phyloP scores from a whole-genome alignment of 2,797 vertebrate species.

The Diceros bicornis region DNA sequence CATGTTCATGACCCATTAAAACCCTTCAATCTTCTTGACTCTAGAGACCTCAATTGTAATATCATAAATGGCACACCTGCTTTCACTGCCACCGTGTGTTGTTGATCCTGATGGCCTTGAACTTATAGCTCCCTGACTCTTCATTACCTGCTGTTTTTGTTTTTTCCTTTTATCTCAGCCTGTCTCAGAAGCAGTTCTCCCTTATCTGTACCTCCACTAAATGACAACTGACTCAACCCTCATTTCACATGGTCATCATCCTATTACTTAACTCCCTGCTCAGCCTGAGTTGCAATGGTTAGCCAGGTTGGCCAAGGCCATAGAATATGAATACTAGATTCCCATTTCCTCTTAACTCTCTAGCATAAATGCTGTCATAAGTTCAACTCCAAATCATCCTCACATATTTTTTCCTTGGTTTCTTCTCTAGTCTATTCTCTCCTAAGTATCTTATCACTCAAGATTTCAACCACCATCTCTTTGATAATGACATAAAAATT shows the following conservation, averaged over 20 bases:
- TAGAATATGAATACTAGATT: rapidly evolving
- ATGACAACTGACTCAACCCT: rapidly evolving
- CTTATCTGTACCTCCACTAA: neutral
- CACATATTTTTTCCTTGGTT: neutral
- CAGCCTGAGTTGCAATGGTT: too few species aligned
- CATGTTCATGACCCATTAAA: neutral
- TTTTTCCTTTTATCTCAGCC: neutral
- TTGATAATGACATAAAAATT: neutral
- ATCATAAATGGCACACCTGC: too few species aligned
- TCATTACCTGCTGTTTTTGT: neutral
- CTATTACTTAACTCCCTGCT: neutral
- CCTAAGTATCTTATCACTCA: neutral
- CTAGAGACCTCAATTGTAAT: neutral
- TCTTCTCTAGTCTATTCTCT: neutral
- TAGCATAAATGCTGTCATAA: rapidly evolving
- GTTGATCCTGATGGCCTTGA: neutral
- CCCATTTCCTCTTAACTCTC: rapidly evolving
- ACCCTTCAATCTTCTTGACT: neutral
- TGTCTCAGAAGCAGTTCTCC: neutral
- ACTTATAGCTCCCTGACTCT: neutral
- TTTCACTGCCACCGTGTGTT: neutral
- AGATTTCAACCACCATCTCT: neutral
- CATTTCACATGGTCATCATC: rapidly evolving
- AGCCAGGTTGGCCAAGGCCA: neutral
- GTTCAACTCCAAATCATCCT: neutral